Evolutionary conservation across 1,140 invertebrate species (phyloP), one percentile per base, ranked within the genome.

Genomic region (Bactericera cockerelli): DNA sequence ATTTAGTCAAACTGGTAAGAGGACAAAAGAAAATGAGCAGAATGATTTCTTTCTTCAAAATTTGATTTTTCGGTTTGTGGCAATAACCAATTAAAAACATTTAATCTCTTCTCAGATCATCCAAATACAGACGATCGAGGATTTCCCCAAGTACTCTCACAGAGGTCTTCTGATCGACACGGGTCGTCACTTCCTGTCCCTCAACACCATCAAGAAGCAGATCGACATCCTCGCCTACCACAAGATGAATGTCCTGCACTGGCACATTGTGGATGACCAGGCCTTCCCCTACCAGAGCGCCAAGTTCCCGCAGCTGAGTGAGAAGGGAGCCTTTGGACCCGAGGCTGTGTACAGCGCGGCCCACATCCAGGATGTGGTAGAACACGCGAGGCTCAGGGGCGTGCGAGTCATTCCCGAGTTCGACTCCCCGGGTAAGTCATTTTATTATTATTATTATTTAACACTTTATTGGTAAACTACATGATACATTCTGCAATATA

Each of bases 171-270:
- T 93, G 21, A 64, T 93, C 19, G 90, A 92, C 67, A 89, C 87
- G 1, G 78, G 85, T 1, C 75, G 90, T 4, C 89, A 93, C 71
- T 93, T 78, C 70, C 69, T 89, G 8, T 77, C 84, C 0, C 63
- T 87, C 2, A 58, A 66, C 1, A 77, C 77, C 31, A 79, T 93
- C 25, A 65, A 79, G 14, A 68, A 77, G 39, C 84, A 79, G 2
- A 65, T 93, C 33, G 85, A 87, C 59, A 81, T 85, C 0, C 89
- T 93, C 87, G 78, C 82, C 1, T 83, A 84, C 63, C 91, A 89
- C 69, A 94, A 94, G 71, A 72, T 90, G 58, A 94, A 94, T 70
- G 88, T 93, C 0, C 83, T 95, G 60, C 91, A 94, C 69, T 95
- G 91, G 91, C 91, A 95, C 70, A 86, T 94, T 26, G 82, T 87